phyloP scores from a whole-genome alignment of 2,113 vertebrate genomes.

The Stigmatopora nigra region DNA sequence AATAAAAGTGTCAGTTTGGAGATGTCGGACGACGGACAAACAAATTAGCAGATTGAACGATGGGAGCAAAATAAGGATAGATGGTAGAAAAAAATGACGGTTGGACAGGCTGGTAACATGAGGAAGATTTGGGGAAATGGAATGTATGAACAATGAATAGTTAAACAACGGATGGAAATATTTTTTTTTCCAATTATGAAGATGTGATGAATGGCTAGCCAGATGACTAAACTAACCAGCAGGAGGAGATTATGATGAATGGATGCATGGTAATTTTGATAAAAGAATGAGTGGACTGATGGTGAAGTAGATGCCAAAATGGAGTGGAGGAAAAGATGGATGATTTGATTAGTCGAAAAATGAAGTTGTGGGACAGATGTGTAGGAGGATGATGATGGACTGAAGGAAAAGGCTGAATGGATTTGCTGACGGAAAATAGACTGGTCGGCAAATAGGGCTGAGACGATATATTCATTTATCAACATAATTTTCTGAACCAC shows the following conservation, averaged over 20 bases:
- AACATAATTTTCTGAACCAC: no score
- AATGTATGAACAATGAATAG: not conserved
- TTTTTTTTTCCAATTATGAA: not conserved
- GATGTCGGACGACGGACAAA: not conserved
- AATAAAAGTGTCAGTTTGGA: conserved; percentile 19
- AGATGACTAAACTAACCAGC: not conserved
- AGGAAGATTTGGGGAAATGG: not conserved
- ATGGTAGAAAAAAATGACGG: not conserved
- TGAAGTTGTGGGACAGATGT: not conserved
- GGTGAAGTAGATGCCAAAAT: not conserved
- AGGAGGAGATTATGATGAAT: not conserved
- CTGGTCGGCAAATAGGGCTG: not conserved
- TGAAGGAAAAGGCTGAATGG: not conserved
- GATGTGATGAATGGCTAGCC: not conserved
- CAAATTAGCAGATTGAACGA: not conserved
- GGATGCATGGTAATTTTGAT: not conserved
- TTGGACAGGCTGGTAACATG: not conserved
- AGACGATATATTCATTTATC: no score
- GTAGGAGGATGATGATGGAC: not conserved
- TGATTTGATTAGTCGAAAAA: not conserved
- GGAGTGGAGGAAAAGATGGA: not conserved
- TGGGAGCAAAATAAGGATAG: not conserved
- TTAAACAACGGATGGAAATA: not conserved
- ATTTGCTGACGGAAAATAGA: not conserved
- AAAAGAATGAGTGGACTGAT: not conserved